These are phyloP conservation scores for Rissa tridactyla DNA, from an alignment of 2,113 vertebrate species.

Conservation along the genomic window DNA sequence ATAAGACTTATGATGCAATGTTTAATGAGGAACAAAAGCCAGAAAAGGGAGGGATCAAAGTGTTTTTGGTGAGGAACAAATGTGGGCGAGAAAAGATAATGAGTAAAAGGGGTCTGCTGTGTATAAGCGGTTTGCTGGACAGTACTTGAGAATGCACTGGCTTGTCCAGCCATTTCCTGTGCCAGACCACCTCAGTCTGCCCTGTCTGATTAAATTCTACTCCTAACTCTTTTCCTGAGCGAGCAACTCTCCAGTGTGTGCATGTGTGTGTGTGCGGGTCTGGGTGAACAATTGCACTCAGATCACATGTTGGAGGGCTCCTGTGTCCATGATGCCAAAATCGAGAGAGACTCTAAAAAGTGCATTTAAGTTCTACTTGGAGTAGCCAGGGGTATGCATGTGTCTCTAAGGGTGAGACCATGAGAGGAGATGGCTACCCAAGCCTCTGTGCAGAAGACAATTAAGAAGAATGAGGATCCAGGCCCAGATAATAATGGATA, in stretches of 20 bases:
- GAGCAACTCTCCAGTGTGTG: neutral
- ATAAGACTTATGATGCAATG: neutral
- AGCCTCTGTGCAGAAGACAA: neutral
- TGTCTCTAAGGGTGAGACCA: neutral
- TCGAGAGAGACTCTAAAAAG: neutral
- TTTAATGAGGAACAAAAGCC: neutral
- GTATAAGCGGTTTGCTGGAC: neutral
- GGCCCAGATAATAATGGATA: neutral
- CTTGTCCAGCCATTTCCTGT: neutral
- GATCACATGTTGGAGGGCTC: neutral
- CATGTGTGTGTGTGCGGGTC: no score
- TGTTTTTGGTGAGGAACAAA: neutral
- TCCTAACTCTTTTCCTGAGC: neutral
- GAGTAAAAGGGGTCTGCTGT: neutral
- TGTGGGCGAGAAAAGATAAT: neutral
- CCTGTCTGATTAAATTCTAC: neutral
- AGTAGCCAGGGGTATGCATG: neutral
- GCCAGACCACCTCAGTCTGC: neutral
- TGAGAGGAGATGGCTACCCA: neutral
- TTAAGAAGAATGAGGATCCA: neutral
- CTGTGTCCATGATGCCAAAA: neutral
- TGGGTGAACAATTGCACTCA: neutral
- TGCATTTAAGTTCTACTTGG: neutral
- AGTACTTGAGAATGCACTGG: neutral
- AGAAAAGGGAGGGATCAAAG: neutral